These are phyloP conservation scores for Pao palembangensis DNA, from an alignment of 2,113 vertebrate species.

Conservation along the genomic window DNA sequence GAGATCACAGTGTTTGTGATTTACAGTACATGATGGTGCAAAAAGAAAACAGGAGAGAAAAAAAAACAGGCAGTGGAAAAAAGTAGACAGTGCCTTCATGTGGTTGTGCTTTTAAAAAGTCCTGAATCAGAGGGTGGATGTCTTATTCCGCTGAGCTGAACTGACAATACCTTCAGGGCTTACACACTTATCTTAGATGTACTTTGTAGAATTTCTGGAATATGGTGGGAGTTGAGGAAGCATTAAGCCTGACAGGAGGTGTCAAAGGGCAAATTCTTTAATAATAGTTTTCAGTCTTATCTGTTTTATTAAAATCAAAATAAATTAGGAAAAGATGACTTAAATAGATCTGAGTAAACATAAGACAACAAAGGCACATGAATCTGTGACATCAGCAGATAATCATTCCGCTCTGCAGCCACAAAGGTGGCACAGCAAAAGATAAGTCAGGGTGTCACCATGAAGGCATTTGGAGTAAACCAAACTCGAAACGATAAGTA, in stretches of 20 bases:
- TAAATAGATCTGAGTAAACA: no score
- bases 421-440: no score
- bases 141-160: conserved; percentile 11
- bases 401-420: no score
- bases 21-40: conserved; percentile 33
- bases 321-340: no score
- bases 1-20: conserved; percentile 51
- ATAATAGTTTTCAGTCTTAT: conserved; percentile 6
- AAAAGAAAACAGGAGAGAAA: conserved; percentile 37
- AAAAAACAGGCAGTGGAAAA: conserved; percentile 33
- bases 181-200: conserved; percentile 24
- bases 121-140: conserved; percentile 18
- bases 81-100: conserved; percentile 49
- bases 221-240: conserved; percentile 23
- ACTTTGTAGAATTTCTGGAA: conserved; percentile 20
- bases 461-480: no score
- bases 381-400: no score
- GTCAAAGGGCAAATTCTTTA: conserved; percentile 1
- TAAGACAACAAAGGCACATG: no score
- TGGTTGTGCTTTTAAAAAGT: conserved; percentile 51
- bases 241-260: background rate
- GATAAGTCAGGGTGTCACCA: no score
- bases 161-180: conserved; percentile 15
- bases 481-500: no score
- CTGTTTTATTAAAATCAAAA: no score